Evolutionary conservation across 1,140 invertebrate species (phyloP).

Genomic region (Hydropsyche tenuis): DNA sequence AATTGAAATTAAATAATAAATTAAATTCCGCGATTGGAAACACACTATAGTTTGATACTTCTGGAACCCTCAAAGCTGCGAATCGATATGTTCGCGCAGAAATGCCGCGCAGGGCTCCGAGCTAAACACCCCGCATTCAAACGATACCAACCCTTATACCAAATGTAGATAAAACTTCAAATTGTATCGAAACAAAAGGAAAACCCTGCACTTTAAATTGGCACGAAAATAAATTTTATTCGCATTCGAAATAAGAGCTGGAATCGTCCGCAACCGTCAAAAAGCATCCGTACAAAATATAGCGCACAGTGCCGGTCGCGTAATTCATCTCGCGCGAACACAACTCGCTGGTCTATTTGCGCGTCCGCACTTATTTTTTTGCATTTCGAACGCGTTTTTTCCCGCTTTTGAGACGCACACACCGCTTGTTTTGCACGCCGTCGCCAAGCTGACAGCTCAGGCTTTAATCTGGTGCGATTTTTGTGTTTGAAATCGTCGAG

Average conservation of each 20-base stretch:
- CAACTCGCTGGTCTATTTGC: conserved; percentile 17
- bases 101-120: conserved; percentile 25
- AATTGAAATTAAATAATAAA: neutral
- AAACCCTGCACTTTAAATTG: neutral
- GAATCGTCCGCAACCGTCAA: neutral
- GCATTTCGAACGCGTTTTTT: neutral
- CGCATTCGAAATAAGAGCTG: neutral
- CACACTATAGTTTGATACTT: conserved; percentile 24
- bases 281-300: conserved; percentile 28
- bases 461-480: too few species aligned
- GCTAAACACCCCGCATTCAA: neutral
- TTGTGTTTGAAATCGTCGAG: neutral
- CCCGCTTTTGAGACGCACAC: too few species aligned
- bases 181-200: neutral
- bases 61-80: conserved; percentile 25
- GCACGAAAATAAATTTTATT: neutral
- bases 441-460: too few species aligned
- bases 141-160: neutral
- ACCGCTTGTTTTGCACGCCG: neutral
- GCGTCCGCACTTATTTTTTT: neutral
- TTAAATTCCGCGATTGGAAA: conserved; percentile 2
- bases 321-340: conserved; percentile 32
- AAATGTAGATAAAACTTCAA: neutral
- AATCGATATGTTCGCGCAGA: conserved; percentile 41
- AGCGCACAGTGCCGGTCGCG: conserved; percentile 17